A percentile compares a stretch with the other conserved stretches of the same genome.
phyloP scores from a whole-genome alignment of 2,888 invertebrate genomes.

The Drosophila mimica region DNA sequence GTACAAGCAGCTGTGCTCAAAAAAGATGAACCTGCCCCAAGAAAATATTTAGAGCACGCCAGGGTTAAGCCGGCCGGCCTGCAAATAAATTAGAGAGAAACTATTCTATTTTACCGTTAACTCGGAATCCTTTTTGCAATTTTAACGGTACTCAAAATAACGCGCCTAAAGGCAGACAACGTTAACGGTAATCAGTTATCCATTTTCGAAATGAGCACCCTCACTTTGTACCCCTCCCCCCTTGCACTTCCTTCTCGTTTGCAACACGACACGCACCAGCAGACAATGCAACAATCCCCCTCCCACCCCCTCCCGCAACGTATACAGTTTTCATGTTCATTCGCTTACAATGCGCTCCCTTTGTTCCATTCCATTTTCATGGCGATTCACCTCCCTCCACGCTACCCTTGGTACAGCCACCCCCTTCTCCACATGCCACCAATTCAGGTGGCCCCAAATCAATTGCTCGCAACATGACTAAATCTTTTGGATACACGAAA shows the following conservation, averaged over 20 bases:
- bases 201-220: constrained; percentile 39
- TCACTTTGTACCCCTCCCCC: background rate
- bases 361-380: constrained; percentile 42
- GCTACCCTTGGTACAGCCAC: background rate
- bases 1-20: constrained; percentile 9
- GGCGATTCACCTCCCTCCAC: background rate
- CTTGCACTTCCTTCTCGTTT: no score
- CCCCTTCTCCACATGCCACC: background rate
- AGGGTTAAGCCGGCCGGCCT: constrained; percentile 62
- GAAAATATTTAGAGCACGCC: constrained; percentile 28
- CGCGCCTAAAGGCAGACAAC: constrained; percentile 24
- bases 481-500: constrained; percentile 71
- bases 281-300: background rate
- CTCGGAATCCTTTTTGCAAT: background rate
- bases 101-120: background rate
- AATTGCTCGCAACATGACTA: constrained; percentile 72
- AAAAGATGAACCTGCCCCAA: constrained; percentile 65
- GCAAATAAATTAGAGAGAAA: constrained; percentile 28
- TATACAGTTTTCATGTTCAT: constrained; percentile 62
- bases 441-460: constrained; percentile 38
- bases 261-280: constrained; percentile 32
- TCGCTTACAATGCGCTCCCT: constrained; percentile 55
- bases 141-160: constrained; percentile 1
- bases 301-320: background rate
- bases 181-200: constrained; percentile 61